Evolutionary conservation across 2,797 vertebrate genomes (phyloP).

Genomic region (Betta splendens): DNA sequence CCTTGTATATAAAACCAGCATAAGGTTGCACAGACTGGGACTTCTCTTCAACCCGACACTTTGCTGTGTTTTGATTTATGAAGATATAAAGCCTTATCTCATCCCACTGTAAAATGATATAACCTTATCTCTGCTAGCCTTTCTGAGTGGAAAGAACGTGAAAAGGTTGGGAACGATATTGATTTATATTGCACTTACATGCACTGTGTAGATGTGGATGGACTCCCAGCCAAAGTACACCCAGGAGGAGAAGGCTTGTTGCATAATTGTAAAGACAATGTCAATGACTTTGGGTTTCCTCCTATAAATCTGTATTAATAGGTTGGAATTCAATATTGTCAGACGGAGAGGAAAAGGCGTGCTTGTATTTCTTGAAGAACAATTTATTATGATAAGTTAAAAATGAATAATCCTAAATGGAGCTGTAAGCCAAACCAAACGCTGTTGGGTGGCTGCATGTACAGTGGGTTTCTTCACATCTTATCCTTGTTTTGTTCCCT

Average conservation of each 20-base stretch:
- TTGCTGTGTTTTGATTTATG: conserved; percentile 9
- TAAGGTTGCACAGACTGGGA: conserved; percentile 1
- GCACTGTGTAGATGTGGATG: conserved; percentile 42
- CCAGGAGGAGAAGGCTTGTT: conserved; percentile 25
- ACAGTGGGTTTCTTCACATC: conserved; percentile 12
- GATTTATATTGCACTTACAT: conserved; percentile 39
- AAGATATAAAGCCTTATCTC: conserved; percentile 38
- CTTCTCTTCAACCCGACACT: background rate
- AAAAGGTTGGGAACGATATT: conserved; percentile 13
- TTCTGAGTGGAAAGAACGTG: conserved; percentile 13
- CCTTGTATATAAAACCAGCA: background rate
- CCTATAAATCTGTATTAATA: conserved; percentile 11
- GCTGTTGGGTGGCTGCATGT: conserved; percentile 19
- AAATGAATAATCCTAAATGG: conserved; percentile 36
- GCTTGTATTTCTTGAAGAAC: conserved; percentile 18
- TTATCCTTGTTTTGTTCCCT: conserved; percentile 38
- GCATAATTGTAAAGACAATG: conserved; percentile 28
- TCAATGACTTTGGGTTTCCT: conserved; percentile 19
- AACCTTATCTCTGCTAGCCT: conserved; percentile 43
- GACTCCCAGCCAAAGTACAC: conserved; percentile 52
- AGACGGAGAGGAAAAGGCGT: conserved; percentile 47
- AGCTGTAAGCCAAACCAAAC: conserved; percentile 46
- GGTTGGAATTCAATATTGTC: conserved; percentile 35
- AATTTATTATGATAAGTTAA: conserved; percentile 45
- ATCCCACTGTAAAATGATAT: conserved; percentile 25